Evolutionary conservation across 2,888 invertebrate species (phyloP).

Genomic region (Phyllotreta striolata): DNA sequence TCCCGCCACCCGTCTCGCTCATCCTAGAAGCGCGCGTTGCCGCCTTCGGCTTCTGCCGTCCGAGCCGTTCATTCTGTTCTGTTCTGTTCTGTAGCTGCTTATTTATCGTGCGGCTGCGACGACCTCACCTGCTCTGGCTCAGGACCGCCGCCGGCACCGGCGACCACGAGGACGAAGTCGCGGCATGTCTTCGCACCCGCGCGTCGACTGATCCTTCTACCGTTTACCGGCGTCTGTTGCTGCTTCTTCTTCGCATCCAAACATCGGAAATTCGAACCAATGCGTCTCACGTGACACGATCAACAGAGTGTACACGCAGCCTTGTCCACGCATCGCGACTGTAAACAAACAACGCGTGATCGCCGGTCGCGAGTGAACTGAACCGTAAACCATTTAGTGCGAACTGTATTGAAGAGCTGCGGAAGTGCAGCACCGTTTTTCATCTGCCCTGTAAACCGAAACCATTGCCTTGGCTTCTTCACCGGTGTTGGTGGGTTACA

Average conservation of each 20-base stretch:
- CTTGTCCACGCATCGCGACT: slow-evolving; percentile 50
- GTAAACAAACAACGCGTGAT: slow-evolving; percentile 45
- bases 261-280: slow-evolving; percentile 32
- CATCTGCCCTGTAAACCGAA: slow-evolving; percentile 45
- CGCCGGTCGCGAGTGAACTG: slow-evolving; percentile 46
- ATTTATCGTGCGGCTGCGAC: slow-evolving; percentile 61
- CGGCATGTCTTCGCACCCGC: slow-evolving; percentile 37
- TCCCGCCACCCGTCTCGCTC: slow-evolving; percentile 56
- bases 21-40: slow-evolving; percentile 61
- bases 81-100: slow-evolving; percentile 61
- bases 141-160: slow-evolving; percentile 31
- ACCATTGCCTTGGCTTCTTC: slow-evolving; percentile 61
- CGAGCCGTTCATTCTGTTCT: slow-evolving; percentile 53
- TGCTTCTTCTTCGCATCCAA: slow-evolving; percentile 33
- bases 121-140: slow-evolving; percentile 50
- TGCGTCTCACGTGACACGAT: slow-evolving; percentile 58
- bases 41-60: slow-evolving; percentile 58
- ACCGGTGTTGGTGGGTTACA: slow-evolving; percentile 63
- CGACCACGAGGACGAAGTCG: slow-evolving; percentile 32
- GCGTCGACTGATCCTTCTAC: slow-evolving; percentile 23
- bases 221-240: slow-evolving; percentile 28
- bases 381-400: slow-evolving; percentile 28
- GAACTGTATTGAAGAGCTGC: slow-evolving; percentile 30
- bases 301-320: slow-evolving; percentile 58
- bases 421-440: slow-evolving; percentile 40